phyloP scores from a whole-genome alignment of 2,113 vertebrate species.

The Chinchilla lanigera region DNA sequence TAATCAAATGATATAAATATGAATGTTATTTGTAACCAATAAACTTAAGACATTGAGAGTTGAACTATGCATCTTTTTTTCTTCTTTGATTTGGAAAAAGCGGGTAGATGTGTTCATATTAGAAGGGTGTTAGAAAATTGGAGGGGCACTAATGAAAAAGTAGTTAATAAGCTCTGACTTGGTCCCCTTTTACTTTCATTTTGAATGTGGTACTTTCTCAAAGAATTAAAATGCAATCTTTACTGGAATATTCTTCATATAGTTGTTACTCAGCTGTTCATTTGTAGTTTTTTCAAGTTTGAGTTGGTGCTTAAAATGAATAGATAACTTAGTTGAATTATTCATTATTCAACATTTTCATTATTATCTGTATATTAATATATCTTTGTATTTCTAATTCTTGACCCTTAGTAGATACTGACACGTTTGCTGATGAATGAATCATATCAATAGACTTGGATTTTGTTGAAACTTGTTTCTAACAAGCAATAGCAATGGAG shows the following conservation, averaged over 20 bases:
- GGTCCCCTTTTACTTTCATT: slow-evolving; percentile 60
- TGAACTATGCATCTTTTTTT: slow-evolving; percentile 55
- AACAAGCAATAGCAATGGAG: neutral
- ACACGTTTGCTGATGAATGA: slow-evolving; percentile 18
- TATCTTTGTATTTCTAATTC: slow-evolving; percentile 16
- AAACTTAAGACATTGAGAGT: neutral
- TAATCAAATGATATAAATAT: neutral
- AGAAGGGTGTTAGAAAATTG: slow-evolving; percentile 28
- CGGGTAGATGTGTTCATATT: neutral
- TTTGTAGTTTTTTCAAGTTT: slow-evolving; percentile 35
- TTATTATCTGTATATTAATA: slow-evolving; percentile 35
- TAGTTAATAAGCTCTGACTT: neutral
- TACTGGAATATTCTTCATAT: neutral
- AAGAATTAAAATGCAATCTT: neutral
- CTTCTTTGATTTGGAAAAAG: slow-evolving; percentile 15
- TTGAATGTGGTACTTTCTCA: slow-evolving; percentile 30
- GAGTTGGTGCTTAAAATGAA: slow-evolving; percentile 32
- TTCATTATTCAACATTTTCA: neutral
- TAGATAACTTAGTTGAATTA: slow-evolving; percentile 28
- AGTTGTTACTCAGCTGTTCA: neutral
- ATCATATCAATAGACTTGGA: slow-evolving; percentile 17
- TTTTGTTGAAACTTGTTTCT: slow-evolving; percentile 49
- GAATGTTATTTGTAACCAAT: slow-evolving; percentile 1
- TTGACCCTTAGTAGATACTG: slow-evolving; percentile 14
- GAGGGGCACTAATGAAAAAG: slow-evolving; percentile 10